Percentiles rank a stretch among this genome's conserved stretches.
Conservation (phyloP, 2,113 vertebrate genomes). For the Brachionichthys hirsutus region DNA sequence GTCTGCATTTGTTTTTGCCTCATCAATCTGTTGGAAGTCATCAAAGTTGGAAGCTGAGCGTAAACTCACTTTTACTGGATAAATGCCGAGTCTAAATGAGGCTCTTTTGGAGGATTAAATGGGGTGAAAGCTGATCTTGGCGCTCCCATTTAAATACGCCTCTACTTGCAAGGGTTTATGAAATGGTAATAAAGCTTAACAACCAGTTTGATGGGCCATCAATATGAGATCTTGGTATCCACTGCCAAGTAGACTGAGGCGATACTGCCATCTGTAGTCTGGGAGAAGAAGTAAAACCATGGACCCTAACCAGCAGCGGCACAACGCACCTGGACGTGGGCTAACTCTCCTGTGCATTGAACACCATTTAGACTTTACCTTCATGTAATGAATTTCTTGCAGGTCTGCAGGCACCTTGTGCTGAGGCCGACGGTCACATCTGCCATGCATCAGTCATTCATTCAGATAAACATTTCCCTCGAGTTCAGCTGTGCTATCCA, state of each 20-base stretch:
- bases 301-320: constrained; percentile 12
- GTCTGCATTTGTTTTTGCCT: constrained; percentile 74
- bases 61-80: constrained; percentile 65
- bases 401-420: constrained; percentile 31
- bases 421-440: constrained; percentile 1
- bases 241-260: constrained; percentile 54
- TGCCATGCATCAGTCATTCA: constrained; percentile 28
- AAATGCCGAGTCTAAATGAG: not conserved
- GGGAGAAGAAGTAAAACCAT: constrained; percentile 44
- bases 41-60: constrained; percentile 60
- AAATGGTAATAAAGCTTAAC: constrained; percentile 42
- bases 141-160: constrained; percentile 25
- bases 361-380: constrained; percentile 6
- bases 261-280: constrained; percentile 81
- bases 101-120: not conserved
- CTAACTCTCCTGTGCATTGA: not conserved
- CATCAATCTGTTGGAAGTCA: constrained; percentile 61
- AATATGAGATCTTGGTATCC: constrained; percentile 19
- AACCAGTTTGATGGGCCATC: constrained; percentile 52
- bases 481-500: constrained; percentile 25
- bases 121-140: no score
- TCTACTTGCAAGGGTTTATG: constrained; percentile 54
- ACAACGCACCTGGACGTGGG: constrained; percentile 11
- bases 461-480: constrained; percentile 33
- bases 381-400: constrained; percentile 12